Evolutionary conservation across 2,888 invertebrate species (phyloP), one percentile per base, ranked within the genome.

Genomic region (Pristionchus fissidentatus): DNA sequence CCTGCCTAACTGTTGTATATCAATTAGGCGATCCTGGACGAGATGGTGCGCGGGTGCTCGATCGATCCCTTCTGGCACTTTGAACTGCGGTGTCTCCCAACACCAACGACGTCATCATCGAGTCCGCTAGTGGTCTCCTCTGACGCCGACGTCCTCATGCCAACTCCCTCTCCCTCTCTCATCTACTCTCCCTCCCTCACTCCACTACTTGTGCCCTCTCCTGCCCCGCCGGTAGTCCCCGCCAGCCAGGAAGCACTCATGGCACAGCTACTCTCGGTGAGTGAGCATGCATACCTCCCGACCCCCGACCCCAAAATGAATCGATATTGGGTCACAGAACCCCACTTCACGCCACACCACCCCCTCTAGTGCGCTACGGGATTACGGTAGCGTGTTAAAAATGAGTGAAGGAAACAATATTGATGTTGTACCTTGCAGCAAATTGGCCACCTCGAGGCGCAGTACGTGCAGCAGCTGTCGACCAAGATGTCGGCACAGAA

Each of bases 371-470:
- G 62, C 62, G 62, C 62, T 62, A 32, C 5, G 32, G 62, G 62
- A 62, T 62, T 62, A 62, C 62, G 35, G 62, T 62, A n/a, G 62
- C 35, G 3, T 35, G 35, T 3, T 57, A 55, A 22, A 7, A n/a
- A n/a, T n/a, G n/a, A n/a, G n/a, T n/a, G n/a, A n/a, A n/a, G n/a
- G n/a, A n/a, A n/a, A n/a, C n/a, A n/a, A n/a, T n/a, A n/a, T n/a
- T n/a, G n/a, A n/a, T n/a, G n/a, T n/a, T n/a, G n/a, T n/a, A n/a
- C n/a, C n/a, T 75, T 75, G 8, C 79, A 79, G 79, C 55, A 52
- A 79, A 79, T 79, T 57, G 79, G 79, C 1, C 79, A 79, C 22
- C 79, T 79, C 29, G 79, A 79, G 57, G 79, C 79, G 38, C 43
- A 10, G 1, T 79, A 79, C 57, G 79, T 79, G 41, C 79, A 79